These are phyloP conservation scores for Brotula barbata DNA, from an alignment of 2,797 vertebrate species.

Conservation along the genomic window DNA sequence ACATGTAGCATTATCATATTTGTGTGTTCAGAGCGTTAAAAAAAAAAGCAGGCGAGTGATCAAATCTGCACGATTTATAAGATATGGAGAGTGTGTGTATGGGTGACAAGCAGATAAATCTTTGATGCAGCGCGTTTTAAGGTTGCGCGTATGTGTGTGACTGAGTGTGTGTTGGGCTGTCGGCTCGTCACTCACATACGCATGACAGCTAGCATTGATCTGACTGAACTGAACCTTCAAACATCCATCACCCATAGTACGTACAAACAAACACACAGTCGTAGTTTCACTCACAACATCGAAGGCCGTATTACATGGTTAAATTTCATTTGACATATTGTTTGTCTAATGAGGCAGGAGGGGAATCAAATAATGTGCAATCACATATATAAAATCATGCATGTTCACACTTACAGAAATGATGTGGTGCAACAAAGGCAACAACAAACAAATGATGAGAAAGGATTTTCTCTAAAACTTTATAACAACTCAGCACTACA, in stretches of 20 bases:
- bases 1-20: conserved; percentile 14
- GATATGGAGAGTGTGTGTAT: conserved; percentile 28
- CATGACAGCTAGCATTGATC: conserved; percentile 49
- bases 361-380: neutral
- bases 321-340: neutral
- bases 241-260: conserved; percentile 54
- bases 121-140: conserved; percentile 47
- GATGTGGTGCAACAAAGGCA: no score
- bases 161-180: conserved; percentile 35
- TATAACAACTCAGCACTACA: no score
- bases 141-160: conserved; percentile 26
- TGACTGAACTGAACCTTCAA: conserved; percentile 41
- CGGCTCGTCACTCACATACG: conserved; percentile 49
- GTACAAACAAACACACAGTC: conserved; percentile 18
- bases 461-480: neutral
- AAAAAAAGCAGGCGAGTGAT: conserved; percentile 29
- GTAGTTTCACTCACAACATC: conserved; percentile 20
- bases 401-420: no score
- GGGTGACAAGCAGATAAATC: conserved; percentile 53
- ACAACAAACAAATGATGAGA: no score
- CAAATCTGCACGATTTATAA: conserved; percentile 41
- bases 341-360: neutral
- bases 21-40: conserved; percentile 7
- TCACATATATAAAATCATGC: no score
- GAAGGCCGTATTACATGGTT: neutral